A percentile compares a stretch with the other conserved stretches of the same genome.
Conservation (phyloP, 2,888 invertebrate species). For the Drosophila paracracens region DNA sequence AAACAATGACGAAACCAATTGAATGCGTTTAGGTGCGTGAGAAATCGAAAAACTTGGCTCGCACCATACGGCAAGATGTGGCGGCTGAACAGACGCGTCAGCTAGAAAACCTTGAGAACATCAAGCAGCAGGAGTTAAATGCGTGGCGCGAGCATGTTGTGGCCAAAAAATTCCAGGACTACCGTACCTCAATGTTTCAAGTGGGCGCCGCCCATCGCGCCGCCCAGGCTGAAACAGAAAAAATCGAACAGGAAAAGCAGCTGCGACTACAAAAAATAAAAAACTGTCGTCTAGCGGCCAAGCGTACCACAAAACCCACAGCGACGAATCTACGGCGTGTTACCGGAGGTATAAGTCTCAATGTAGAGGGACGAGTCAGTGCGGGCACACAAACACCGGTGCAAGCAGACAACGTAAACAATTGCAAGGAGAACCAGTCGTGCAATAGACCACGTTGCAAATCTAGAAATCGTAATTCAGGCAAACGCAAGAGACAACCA, state of each 20-base stretch:
- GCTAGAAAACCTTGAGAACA: slow-evolving; percentile 85
- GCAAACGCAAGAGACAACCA: slow-evolving; percentile 29
- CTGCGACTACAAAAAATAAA: slow-evolving; percentile 50
- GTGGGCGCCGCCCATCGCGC: slow-evolving; percentile 82
- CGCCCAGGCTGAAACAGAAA: slow-evolving; percentile 72
- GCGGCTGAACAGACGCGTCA: slow-evolving; percentile 86
- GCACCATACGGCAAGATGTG: slow-evolving; percentile 86
- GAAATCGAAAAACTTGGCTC: slow-evolving; percentile 88
- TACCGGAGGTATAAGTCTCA: slow-evolving; percentile 22
- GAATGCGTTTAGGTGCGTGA: slow-evolving; percentile 86
- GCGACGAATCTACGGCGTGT: slow-evolving; percentile 16
- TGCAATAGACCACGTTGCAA: slow-evolving; percentile 21
- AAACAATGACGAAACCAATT: slow-evolving; percentile 17
- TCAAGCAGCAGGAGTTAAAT: slow-evolving; percentile 86
- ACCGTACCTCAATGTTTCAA: slow-evolving; percentile 78
- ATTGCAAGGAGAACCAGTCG: slow-evolving; percentile 52
- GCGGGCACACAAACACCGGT: slow-evolving; percentile 65
- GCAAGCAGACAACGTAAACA: not conserved
- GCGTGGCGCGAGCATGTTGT: slow-evolving; percentile 85
- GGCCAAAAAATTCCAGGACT: slow-evolving; percentile 84
- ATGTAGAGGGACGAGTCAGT: slow-evolving; percentile 53
- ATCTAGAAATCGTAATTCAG: not conserved
- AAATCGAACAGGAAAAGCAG: slow-evolving; percentile 32
- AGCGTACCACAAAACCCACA: slow-evolving; percentile 21
- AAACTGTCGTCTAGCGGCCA: slow-evolving; percentile 34